A percentile compares a stretch with the other conserved stretches of the same genome.
Conservation (phyloP, 2,113 vertebrate species). For the Myotis brandtii region DNA sequence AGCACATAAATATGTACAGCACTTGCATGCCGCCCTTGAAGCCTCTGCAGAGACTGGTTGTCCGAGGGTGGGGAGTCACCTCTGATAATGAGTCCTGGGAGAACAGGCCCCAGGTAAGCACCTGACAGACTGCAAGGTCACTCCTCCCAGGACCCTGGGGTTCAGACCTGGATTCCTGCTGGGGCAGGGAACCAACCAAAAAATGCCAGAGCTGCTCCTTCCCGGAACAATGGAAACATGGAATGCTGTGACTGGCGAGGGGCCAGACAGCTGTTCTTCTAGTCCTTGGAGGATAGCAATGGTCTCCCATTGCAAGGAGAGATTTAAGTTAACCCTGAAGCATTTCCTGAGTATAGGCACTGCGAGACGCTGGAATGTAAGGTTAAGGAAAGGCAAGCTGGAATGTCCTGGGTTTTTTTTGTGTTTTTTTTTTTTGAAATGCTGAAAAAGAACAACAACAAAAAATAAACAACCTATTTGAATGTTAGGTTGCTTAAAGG, state of each 20-base stretch:
- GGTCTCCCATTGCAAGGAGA: conserved; percentile 61
- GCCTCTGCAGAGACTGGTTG: background rate
- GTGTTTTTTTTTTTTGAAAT: conserved; percentile 58
- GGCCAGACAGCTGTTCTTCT: conserved; percentile 73
- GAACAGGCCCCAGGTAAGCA: background rate
- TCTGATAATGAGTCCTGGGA: background rate
- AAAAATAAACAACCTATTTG: background rate
- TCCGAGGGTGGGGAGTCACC: background rate
- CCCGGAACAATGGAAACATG: conserved; percentile 21
- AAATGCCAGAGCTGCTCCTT: background rate
- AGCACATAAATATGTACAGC: background rate
- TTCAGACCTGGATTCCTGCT: conserved; percentile 17
- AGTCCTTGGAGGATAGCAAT: conserved; percentile 51
- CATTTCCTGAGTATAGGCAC: conserved; percentile 66
- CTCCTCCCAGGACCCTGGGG: background rate
- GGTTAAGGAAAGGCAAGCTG: conserved; percentile 61
- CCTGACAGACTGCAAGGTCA: background rate
- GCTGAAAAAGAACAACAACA: background rate
- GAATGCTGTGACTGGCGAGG: conserved; percentile 60
- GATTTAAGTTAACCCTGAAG: conserved; percentile 75
- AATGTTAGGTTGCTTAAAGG: background rate
- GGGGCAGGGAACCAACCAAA: conserved; percentile 29
- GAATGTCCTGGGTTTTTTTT: too few species aligned
- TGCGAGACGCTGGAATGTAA: conserved; percentile 64
- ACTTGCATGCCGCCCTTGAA: background rate